phyloP scores from a whole-genome alignment of 2,797 vertebrate genomes.

The Amblyraja radiata region DNA sequence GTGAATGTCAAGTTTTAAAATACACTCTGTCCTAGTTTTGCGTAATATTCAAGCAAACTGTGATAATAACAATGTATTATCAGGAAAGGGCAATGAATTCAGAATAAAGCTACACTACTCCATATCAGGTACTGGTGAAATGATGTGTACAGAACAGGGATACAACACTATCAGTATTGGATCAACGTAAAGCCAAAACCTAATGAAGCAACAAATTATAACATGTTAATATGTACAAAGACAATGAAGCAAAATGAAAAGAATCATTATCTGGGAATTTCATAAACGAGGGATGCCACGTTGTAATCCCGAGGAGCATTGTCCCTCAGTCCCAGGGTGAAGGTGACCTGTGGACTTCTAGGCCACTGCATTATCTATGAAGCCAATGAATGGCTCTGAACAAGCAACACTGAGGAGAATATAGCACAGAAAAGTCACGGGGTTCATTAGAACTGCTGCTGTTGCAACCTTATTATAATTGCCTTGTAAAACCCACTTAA shows the following conservation, averaged over 20 bases:
- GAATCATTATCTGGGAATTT: neutral
- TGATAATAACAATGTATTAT: neutral
- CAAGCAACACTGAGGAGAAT: neutral
- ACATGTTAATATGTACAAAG: neutral
- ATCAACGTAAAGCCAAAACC: neutral
- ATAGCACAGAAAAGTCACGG: neutral
- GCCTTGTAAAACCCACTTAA: neutral
- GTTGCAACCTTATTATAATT: neutral
- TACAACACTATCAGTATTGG: neutral
- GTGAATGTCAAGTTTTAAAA: constrained; percentile 27
- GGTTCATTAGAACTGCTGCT: neutral
- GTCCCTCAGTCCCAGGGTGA: neutral
- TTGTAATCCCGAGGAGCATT: neutral
- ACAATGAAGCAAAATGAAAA: neutral
- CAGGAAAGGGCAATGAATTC: neutral
- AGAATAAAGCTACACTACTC: neutral
- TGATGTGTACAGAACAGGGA: neutral
- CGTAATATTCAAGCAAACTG: neutral
- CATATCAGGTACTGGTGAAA: neutral
- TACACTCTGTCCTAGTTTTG: neutral
- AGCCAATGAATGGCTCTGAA: neutral
- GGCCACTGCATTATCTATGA: neutral
- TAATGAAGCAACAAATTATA: neutral
- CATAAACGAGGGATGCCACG: neutral
- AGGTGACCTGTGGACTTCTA: neutral